phyloP scores from a whole-genome alignment of 2,797 vertebrate species.

The Sphenodon punctatus region DNA sequence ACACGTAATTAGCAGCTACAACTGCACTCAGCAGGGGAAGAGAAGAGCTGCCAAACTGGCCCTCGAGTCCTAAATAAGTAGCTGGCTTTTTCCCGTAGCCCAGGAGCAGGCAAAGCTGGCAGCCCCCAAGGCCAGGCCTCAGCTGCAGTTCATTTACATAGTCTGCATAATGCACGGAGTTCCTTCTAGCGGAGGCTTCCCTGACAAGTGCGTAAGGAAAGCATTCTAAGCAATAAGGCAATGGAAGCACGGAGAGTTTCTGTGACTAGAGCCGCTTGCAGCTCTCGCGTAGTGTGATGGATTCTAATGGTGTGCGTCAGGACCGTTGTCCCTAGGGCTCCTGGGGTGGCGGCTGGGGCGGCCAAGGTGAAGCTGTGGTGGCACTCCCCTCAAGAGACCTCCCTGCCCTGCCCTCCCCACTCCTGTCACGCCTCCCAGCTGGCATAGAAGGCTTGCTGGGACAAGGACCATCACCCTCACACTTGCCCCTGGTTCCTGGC shows the following conservation, averaged over 20 bases:
- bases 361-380: too few species aligned
- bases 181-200: not conserved
- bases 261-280: too few species aligned
- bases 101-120: not conserved
- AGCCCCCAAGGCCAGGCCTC: not conserved
- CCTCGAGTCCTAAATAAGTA: not conserved
- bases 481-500: too few species aligned
- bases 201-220: not conserved
- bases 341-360: too few species aligned
- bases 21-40: not conserved
- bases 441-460: too few species aligned
- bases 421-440: too few species aligned
- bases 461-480: too few species aligned
- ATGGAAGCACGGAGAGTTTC: fast-evolving
- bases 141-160: not conserved
- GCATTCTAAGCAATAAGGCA: not conserved
- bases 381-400: too few species aligned
- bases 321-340: too few species aligned
- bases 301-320: too few species aligned
- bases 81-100: not conserved
- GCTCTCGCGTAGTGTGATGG: too few species aligned
- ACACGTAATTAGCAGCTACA: not conserved
- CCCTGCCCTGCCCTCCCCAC: too few species aligned
- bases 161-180: not conserved
- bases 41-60: not conserved